Base-by-base conservation (phyloP, 2,113 vertebrate species). In the Hiodon tergisus region DNA sequence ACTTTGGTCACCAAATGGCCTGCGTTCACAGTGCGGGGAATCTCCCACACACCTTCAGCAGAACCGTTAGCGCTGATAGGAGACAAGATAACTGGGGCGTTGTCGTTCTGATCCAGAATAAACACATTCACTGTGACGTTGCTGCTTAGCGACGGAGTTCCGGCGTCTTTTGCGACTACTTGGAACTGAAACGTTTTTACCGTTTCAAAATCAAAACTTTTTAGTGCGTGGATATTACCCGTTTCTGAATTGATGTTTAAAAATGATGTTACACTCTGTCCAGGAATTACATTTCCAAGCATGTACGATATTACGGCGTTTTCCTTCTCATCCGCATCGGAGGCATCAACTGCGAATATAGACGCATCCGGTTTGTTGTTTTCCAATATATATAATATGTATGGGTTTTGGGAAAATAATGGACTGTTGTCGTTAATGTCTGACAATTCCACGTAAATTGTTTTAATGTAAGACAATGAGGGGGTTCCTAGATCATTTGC, bases 371-470 rank as follows among this genome's bases (percentile, higher is more conserved):
- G 83, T 50, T 80, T 80, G 66, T 93, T 92, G 60, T 93, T 93
- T 85, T 93, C 91, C 54, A 16, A 2, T 2, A 93, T 72, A 76
- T 92, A 90, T 74, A 91, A 86, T 0, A 51, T 81, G 10, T 90
- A 89, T 0, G 88, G 86, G 4, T 61, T 88, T 76, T 88, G 78
- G n/a, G 75, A 74, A 62, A 92, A 93, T 6, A 74, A 3, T 0
- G 91, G 91, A 3, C 74, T 82, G 11, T 93, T 92, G 17, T 93
- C 91, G 77, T 93, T 93, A 3, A 91, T 81, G 80, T 93, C 91
- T 1, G 83, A 9, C n/a, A 92, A 77, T 2, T 89, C 78, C 4
- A 92, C 88, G 0, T 77, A 74, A 71, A 92, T 76, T 3, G 82
- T 74, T 67, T 84, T 87, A 0, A 75, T 83, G 5, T 88, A 86